Conservation (phyloP, 2,888 invertebrate species). For the Leptopterna dolabrata region DNA sequence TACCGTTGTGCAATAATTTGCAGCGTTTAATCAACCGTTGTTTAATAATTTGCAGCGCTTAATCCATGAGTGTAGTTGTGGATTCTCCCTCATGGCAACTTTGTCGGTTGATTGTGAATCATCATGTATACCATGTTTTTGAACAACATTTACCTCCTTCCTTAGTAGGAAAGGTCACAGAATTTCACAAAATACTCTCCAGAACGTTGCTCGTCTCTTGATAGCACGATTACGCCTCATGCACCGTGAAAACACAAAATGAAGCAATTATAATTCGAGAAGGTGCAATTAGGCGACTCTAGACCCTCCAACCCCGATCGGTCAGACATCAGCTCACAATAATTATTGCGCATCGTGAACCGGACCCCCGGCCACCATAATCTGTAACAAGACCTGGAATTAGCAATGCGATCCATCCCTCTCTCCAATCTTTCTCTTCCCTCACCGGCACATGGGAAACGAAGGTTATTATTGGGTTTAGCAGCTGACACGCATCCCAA, state of each 20-base stretch:
- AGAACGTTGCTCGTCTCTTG: not conserved
- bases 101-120: no score
- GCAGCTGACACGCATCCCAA: not conserved
- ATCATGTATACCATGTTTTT: no score
- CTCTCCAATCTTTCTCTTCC: not conserved
- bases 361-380: not conserved
- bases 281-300: conserved; percentile 2
- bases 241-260: conserved; percentile 7
- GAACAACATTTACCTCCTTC: no score
- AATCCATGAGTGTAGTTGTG: no score
- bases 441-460: not conserved
- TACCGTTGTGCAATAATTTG: no score
- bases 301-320: not conserved
- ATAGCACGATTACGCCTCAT: conserved; percentile 3
- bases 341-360: conserved; percentile 26
- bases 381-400: conserved; percentile 33
- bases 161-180: not conserved
- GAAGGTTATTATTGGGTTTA: not conserved
- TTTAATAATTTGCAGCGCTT: no score
- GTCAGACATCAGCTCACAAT: not conserved
- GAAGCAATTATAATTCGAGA: conserved; percentile 18
- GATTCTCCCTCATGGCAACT: no score
- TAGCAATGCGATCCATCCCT: conserved; percentile 13
- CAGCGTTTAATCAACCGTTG: no score
- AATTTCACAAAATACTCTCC: not conserved